These are phyloP conservation scores for Watsonalla cultraria DNA, from an alignment of 2,888 invertebrate genomes.

Conservation along the genomic window DNA sequence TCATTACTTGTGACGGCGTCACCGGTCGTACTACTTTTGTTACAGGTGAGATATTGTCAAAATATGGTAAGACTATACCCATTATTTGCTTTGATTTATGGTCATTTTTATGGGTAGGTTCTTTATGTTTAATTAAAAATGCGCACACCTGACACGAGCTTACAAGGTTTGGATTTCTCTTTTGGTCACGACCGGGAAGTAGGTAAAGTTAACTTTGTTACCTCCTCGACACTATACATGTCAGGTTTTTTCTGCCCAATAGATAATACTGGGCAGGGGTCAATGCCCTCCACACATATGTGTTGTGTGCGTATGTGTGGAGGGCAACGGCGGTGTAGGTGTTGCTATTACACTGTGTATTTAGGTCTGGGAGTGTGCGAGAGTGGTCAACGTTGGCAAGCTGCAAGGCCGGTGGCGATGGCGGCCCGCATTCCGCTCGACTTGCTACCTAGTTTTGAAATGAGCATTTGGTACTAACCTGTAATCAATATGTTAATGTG, in stretches of 20 bases:
- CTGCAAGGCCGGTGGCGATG: slow-evolving; percentile 65
- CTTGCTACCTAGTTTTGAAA: slow-evolving; percentile 64
- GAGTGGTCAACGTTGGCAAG: slow-evolving; percentile 72
- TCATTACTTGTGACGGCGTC: too few species aligned
- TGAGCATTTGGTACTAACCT: slow-evolving; percentile 55
- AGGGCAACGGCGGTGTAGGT: slow-evolving; percentile 32
- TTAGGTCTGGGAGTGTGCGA: slow-evolving; percentile 53
- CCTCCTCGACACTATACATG: too few species aligned
- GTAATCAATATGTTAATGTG: slow-evolving; percentile 37
- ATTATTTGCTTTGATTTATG: too few species aligned
- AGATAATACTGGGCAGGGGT: slow-evolving; percentile 28
- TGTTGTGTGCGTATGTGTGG: slow-evolving; percentile 18
- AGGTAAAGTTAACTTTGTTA: too few species aligned
- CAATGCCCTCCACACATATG: slow-evolving; percentile 35
- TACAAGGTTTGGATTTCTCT: too few species aligned
- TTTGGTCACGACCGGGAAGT: too few species aligned
- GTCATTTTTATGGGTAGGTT: too few species aligned
- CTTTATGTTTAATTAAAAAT: too few species aligned
- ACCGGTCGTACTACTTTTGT: too few species aligned
- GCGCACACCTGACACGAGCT: too few species aligned
- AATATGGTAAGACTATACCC: too few species aligned
- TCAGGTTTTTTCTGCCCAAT: slow-evolving; percentile 3
- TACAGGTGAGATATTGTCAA: too few species aligned
- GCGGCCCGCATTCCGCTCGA: slow-evolving; percentile 68
- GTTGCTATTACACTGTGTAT: slow-evolving; percentile 39